These are phyloP conservation scores for Dasysyrphus albostriatus DNA, from an alignment of 2,888 invertebrate species.

Conservation along the genomic window DNA sequence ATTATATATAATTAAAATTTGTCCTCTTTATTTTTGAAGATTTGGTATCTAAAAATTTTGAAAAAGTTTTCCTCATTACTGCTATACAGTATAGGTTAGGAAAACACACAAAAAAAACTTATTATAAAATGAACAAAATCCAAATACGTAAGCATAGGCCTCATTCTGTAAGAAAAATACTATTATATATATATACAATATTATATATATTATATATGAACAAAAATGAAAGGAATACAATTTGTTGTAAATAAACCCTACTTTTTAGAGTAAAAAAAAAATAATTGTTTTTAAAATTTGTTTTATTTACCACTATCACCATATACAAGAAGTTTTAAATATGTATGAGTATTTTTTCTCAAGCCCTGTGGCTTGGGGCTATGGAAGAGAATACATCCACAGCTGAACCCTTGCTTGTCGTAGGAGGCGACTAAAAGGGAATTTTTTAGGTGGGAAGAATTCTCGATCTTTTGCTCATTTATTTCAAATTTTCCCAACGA, in stretches of 20 bases:
- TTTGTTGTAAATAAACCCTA: constrained; percentile 84
- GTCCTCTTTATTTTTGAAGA: constrained; percentile 68
- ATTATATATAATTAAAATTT: constrained; percentile 63
- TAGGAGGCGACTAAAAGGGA: constrained; percentile 79
- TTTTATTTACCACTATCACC: constrained; percentile 40
- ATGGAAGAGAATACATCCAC: constrained; percentile 78
- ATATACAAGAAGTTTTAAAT: neutral
- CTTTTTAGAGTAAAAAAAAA: constrained; percentile 82
- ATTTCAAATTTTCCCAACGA: too few species aligned
- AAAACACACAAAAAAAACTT: constrained; percentile 52
- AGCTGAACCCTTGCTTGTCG: constrained; percentile 78
- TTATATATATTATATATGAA: constrained; percentile 77
- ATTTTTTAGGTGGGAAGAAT: neutral
- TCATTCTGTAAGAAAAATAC: constrained; percentile 83
- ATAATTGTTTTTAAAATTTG: constrained; percentile 48
- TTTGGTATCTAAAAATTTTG: constrained; percentile 65
- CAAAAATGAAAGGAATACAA: constrained; percentile 77
- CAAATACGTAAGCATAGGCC: constrained; percentile 84
- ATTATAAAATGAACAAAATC: constrained; percentile 79
- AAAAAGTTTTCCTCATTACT: constrained; percentile 66
- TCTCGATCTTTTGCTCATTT: too few species aligned
- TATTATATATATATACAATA: constrained; percentile 77
- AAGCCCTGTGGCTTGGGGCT: constrained; percentile 78
- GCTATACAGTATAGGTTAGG: constrained; percentile 57
- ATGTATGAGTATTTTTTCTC: neutral